Evolutionary conservation across 2,113 vertebrate species (phyloP).

Genomic region (Typhlomys cinereus): DNA sequence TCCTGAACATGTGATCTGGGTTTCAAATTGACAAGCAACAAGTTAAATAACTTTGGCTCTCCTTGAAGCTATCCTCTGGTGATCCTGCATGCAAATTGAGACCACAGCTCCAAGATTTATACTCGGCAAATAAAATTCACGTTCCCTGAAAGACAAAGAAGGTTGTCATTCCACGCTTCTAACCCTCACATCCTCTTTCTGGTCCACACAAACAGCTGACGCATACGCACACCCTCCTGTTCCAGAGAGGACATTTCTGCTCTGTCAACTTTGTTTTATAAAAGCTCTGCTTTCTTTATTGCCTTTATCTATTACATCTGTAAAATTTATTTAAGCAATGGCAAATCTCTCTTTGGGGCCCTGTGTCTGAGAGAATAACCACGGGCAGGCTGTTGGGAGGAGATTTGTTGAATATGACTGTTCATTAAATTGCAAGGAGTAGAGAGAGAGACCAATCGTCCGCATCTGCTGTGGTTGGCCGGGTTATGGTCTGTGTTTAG

Average conservation of each 20-base stretch:
- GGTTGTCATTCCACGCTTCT: slow-evolving; percentile 84
- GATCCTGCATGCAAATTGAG: slow-evolving; percentile 76
- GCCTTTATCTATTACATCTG: slow-evolving; percentile 82
- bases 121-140: slow-evolving; percentile 82
- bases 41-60: slow-evolving; percentile 77
- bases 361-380: slow-evolving; percentile 68
- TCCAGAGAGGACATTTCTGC: slow-evolving; percentile 81
- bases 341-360: slow-evolving; percentile 82
- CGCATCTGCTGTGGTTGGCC: slow-evolving; percentile 68
- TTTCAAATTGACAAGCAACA: slow-evolving; percentile 71
- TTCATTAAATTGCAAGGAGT: slow-evolving; percentile 79
- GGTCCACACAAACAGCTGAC: slow-evolving; percentile 39
- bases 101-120: slow-evolving; percentile 79
- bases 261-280: slow-evolving; percentile 81
- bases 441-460: slow-evolving; percentile 63
- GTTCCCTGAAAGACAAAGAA: slow-evolving; percentile 81
- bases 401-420: slow-evolving; percentile 81
- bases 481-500: slow-evolving; percentile 79
- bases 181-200: slow-evolving; percentile 78
- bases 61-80: slow-evolving; percentile 81
- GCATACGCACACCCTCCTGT: not conserved
- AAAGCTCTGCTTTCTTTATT: slow-evolving; percentile 84
- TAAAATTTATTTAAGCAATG: slow-evolving; percentile 86
- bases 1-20: slow-evolving; percentile 55
- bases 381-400: slow-evolving; percentile 66